Evolutionary conservation across 2,888 invertebrate species (phyloP), one percentile per base, ranked within the genome.

Genomic region (Drosophila picticornis): DNA sequence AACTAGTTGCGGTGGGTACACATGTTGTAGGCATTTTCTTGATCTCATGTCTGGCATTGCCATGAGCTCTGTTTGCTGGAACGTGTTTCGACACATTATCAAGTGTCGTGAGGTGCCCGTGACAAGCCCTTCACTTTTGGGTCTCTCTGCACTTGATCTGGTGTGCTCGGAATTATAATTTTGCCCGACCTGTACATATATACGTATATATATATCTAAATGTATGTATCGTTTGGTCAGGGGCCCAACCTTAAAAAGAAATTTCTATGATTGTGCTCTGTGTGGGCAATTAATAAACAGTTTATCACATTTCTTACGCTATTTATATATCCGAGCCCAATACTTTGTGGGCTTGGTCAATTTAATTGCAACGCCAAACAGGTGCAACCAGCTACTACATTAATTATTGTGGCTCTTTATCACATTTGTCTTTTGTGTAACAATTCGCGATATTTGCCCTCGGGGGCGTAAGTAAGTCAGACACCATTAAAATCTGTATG

Each of bases 41-140:
- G 36, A 57, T 75, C 64, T 72, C 38, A 59, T 69, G 68, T 78
- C 43, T 66, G 70, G 66, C 80, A 65, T 72, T 60, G 67, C 53
- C 65, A 77, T 72, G 59, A 62, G 53, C 46, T 62, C 19, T 25
- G 53, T 29, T 56, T 56, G 27, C 31, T 63, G 65, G 57, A 75
- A 79, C 78, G 72, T 80, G 78, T 80, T 72, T 72, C 72, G 58
- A 55, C 66, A 63, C 63, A 46, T 70, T 59, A 55, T 73, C 77
- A 73, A 69, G 61, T 78, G 64, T 80, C 78, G 76, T 80, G 71
- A 62, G 58, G 61, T 40, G 53, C 60, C 59, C 60, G 29, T 72
- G 83, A 68, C 89, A 77, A 85, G 84, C 85, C 85, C 85, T 85
- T 85, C 88, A 80, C 84, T 77, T 88, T 83, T 48, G 46, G 62